Evolutionary conservation across 2,797 vertebrate species (phyloP), one percentile per base, ranked within the genome.

Genomic region (Helostoma temminkii): DNA sequence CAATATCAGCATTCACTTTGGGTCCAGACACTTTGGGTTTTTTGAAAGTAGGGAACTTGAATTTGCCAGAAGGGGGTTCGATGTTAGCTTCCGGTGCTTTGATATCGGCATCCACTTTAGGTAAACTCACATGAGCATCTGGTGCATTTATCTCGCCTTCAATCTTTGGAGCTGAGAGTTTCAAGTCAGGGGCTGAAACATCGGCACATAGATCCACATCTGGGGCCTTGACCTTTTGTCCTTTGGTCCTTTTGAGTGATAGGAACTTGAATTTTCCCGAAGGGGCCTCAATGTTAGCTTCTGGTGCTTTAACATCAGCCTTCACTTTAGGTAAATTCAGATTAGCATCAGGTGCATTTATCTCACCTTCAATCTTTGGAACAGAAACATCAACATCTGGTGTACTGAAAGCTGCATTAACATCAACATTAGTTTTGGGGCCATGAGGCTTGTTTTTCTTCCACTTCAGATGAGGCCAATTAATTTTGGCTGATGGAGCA

Each of bases 231-330:
- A 79, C 56, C n/a, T n/a, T n/a, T n/a, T n/a, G n/a, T n/a, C n/a
- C n/a, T 28, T 81, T 90, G 2, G 78, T 66, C 19, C 73, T 84
- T 71, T 83, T 90, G 18, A 92, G 14, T 18, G 83, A 90, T 14
- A 86, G 89, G 14, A 81, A 58, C 8, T 73, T 91, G 10, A 82
- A 10, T 78, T 90, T 93, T 8, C 69, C 53, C 58, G 89, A 82
- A 1, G 87, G 91, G 19, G 39, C 50, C 18, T 82, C 65, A 36
- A 89, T 43, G 39, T 78, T 60, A 21, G 57, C 41, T 49, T 87
- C 45, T 47, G 71, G 79, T 7, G 28, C 11, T 45, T 70, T 53
- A 25, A 81, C 24, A 22, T 85, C 57, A 48, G 83, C 16, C 47
- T 83, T 22, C 0, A 80, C 66, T 59, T 69, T 74, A 5, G 88